phyloP scores from a whole-genome alignment of 2,113 vertebrate species.

The Colius striatus region DNA sequence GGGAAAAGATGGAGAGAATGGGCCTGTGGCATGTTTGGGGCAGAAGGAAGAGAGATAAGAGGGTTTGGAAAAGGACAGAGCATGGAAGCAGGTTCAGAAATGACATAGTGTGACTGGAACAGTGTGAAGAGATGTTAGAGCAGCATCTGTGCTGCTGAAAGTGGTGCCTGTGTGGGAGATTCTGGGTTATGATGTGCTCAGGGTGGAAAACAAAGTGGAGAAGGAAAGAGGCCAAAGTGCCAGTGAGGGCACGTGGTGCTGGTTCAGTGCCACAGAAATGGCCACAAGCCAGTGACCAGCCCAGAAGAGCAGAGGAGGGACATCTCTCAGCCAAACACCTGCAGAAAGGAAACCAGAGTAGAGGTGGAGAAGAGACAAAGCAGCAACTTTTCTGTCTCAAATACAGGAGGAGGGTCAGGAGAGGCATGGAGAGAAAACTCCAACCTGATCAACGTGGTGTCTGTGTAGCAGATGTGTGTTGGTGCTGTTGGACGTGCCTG shows the following conservation, averaged over 20 bases:
- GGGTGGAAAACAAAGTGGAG: background rate
- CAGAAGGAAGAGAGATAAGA: background rate
- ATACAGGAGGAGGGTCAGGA: background rate
- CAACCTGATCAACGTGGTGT: background rate
- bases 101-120: background rate
- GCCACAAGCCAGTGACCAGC: background rate
- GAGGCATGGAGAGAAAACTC: background rate
- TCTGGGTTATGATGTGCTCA: background rate
- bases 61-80: background rate
- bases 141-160: background rate
- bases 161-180: background rate
- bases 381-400: background rate
- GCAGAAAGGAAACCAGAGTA: background rate
- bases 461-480: accelerated
- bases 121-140: background rate
- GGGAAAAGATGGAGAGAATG: background rate
- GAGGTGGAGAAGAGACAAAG: background rate
- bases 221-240: background rate
- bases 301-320: background rate
- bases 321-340: background rate
- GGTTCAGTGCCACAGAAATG: background rate
- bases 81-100: background rate
- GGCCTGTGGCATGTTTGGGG: background rate
- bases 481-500: background rate
- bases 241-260: background rate